A percentile compares a stretch with the other conserved stretches of the same genome.
These are phyloP conservation scores for Calliopum simillimum DNA, from an alignment of 2,888 invertebrate genomes.

Conservation along the genomic window DNA sequence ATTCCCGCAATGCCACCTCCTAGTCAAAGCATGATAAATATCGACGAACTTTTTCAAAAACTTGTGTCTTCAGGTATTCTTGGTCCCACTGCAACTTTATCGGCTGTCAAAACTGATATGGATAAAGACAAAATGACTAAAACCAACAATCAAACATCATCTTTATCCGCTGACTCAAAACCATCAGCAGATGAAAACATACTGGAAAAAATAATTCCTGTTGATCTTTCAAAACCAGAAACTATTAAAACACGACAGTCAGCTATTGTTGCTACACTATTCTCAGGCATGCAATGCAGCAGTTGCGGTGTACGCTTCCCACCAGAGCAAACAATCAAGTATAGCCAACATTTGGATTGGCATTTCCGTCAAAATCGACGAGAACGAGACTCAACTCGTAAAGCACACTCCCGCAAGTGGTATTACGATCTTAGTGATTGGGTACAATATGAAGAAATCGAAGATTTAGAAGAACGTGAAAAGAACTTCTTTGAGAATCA, in stretches of 20 bases:
- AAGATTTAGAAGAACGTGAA: constrained; percentile 89
- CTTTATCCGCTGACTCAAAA: constrained; percentile 55
- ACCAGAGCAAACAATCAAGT: constrained; percentile 88
- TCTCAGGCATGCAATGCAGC: constrained; percentile 95
- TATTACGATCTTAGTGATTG: constrained; percentile 91
- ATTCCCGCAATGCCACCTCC: constrained; percentile 53
- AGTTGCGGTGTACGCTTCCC: constrained; percentile 96
- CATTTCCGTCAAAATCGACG: constrained; percentile 95
- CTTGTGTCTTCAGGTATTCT: constrained; percentile 88
- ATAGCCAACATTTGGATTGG: constrained; percentile 98
- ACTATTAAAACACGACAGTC: constrained; percentile 81
- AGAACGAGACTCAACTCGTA: constrained; percentile 85
- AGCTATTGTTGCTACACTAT: constrained; percentile 77
- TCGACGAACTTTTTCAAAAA: constrained; percentile 86
- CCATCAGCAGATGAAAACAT: constrained; percentile 25
- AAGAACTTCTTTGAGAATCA: constrained; percentile 90
- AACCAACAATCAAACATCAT: constrained; percentile 36
- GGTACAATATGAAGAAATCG: constrained; percentile 94
- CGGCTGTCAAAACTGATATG: constrained; percentile 7
- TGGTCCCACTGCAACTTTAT: constrained; percentile 51
- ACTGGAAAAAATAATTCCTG: constrained; percentile 69
- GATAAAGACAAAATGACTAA: constrained; percentile 26
- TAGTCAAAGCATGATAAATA: constrained; percentile 70
- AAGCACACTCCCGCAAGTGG: constrained; percentile 88
- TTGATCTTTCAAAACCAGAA: constrained; percentile 77